These are phyloP conservation scores for Dyspetes luteomarginatus DNA, from an alignment of 2,888 invertebrate species.

Conservation along the genomic window DNA sequence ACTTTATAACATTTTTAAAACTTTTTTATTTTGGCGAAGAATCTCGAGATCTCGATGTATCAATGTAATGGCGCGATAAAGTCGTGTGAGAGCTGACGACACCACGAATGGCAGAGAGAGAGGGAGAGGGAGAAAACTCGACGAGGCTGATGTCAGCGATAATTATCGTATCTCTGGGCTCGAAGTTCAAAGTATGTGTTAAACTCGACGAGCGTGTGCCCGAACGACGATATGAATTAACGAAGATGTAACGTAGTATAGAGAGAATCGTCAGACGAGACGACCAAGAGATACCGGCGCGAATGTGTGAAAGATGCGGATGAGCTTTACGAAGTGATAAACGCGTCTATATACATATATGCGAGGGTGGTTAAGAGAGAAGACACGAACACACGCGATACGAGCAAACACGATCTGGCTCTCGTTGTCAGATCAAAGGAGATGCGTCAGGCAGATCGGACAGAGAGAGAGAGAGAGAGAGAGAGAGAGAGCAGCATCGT, in stretches of 20 bases:
- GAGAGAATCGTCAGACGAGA: conserved; percentile 17
- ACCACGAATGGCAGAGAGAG: conserved; percentile 12
- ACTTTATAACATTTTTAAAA: neutral
- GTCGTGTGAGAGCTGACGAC: conserved; percentile 25
- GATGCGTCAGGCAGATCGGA: conserved; percentile 34
- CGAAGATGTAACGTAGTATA: conserved; percentile 30
- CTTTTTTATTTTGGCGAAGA: conserved; percentile 9
- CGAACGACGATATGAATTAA: conserved; percentile 42
- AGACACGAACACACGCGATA: conserved; percentile 17
- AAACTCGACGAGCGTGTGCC: conserved; percentile 4
- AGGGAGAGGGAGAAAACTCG: conserved; percentile 25
- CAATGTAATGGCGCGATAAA: conserved; percentile 33
- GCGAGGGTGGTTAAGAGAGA: conserved; percentile 21
- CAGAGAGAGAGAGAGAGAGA: neutral
- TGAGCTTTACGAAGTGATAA: conserved; percentile 58
- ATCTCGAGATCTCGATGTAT: conserved; percentile 22
- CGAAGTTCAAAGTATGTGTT: conserved; percentile 55
- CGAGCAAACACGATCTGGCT: conserved; percentile 5
- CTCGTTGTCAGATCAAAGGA: conserved; percentile 55
- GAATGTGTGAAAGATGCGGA: conserved; percentile 48
- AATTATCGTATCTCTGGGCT: conserved; percentile 50
- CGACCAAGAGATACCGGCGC: neutral
- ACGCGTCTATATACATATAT: conserved; percentile 23
- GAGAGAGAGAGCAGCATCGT: conserved; percentile 23
- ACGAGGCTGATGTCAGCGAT: conserved; percentile 56